Evolutionary conservation across 2,888 invertebrate genomes (phyloP), one percentile per base, ranked within the genome.

Genomic region (Lycia hirtaria): DNA sequence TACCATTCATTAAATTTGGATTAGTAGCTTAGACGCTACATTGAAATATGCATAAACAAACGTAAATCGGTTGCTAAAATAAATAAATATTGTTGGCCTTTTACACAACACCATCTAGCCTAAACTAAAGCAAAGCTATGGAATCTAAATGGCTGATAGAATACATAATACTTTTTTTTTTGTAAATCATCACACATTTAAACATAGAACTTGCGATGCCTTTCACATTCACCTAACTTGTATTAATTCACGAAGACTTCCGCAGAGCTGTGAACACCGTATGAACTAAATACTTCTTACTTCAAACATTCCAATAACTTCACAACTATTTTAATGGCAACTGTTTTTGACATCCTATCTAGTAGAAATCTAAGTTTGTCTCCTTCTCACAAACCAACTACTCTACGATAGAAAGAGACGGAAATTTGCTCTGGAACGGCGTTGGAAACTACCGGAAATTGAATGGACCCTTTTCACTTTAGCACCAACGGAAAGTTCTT

Each of bases 401-500:
- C 6, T 12, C 12, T 9, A 19, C 20, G 47, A n/a, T 7, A 49
- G 48, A 64, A 43, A 45, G 48, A 37, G 61, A 59, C 10, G 28
- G 44, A 49, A 49, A 50, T n/a, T 5, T 4, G 6, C 22, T 30
- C 20, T 30, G 5, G 50, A 40, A 37, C 48, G 40, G 56, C 55
- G 56, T 50, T 22, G 38, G 26, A 67, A 69, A 66, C 56, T 62
- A 64, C 63, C 80, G 82, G 81, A 84, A 83, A 85, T 83, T 83
- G 80, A 73, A 70, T 66, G 62, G 78, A 85, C 83, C 84, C 83
- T 82, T 80, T 78, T 84, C 81, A 81, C 76, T 76, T 66, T 60
- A 64, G 64, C 61, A 53, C 58, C 54, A 43, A 51, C 28, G 48
- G 22, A 53, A 62, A 60, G 43, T 40, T 60, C 28, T 48, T 22